Percentiles rank a stretch among this genome's conserved stretches.
Evolutionary conservation across 2,113 vertebrate species (phyloP).

Genomic region (Sisor rabdophorus): DNA sequence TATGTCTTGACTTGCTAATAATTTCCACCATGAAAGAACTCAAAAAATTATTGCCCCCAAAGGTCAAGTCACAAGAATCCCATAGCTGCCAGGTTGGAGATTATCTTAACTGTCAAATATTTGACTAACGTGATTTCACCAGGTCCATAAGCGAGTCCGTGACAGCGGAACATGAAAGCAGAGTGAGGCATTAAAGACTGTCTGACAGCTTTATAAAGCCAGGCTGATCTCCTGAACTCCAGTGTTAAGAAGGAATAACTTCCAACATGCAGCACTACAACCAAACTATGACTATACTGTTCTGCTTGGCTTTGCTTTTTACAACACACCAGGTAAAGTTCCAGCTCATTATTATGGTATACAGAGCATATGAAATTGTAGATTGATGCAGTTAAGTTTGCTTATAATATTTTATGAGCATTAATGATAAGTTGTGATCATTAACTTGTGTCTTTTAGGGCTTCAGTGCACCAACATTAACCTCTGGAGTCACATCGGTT

Average conservation of each 20-base stretch:
- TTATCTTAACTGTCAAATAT: conserved; percentile 49
- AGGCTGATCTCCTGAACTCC: neutral
- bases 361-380: neutral
- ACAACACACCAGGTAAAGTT: conserved; percentile 28
- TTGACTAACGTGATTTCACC: conserved; percentile 35
- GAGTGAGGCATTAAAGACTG: conserved; percentile 1
- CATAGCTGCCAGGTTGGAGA: conserved; percentile 11
- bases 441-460: conserved; percentile 25
- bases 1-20: neutral
- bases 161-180: conserved; percentile 14
- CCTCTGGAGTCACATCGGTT: neutral
- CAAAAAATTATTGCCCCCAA: conserved; percentile 9
- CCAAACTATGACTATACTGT: conserved; percentile 15
- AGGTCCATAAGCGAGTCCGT: conserved; percentile 21
- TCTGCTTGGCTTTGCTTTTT: conserved; percentile 29
- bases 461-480: conserved; percentile 28
- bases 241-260: neutral
- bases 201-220: conserved; percentile 24
- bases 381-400: neutral
- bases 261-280: conserved; percentile 25
- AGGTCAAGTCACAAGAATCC: conserved; percentile 16
- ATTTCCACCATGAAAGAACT: neutral
- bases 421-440: neutral
- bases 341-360: neutral
- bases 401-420: neutral